Evolutionary conservation across 2,888 invertebrate genomes (phyloP), one percentile per base, ranked within the genome.

Genomic region (Cosmopolites sordidus): DNA sequence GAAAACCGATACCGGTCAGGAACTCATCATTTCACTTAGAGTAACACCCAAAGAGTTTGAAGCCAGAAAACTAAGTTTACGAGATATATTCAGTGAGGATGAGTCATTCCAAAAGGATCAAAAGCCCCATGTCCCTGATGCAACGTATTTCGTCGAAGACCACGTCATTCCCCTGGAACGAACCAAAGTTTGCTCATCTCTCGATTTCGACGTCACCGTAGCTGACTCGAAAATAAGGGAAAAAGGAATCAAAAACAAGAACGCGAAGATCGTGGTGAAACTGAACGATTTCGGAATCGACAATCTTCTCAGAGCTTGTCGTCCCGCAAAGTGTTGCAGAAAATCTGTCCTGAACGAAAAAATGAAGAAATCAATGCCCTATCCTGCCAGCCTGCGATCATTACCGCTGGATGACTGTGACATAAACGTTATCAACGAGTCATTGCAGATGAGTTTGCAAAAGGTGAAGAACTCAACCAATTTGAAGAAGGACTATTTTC

Each of bases 311-410:
- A 58, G 63, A 48, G 68, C 67, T n/a, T 63, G 64, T 29, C 59
- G 64, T 43, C 68, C 68, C 6, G 67, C 64, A 1, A 69, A 66
- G 45, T 69, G 69, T 49, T 66, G 66, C 22, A 58, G 66, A 22
- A 63, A 59, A 43, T 63, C 68, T 0, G 58, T 68, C 2, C 51
- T 69, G 27, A 64, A 66, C 47, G 67, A 68, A 51, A 61, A 56
- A 38, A 54, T 60, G 41, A 62, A 52, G 43, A 63, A 65, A 40
- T 60, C 59, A 29, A 37, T 67, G 11, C 69, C 69, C 0, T 69
- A 69, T 46, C 50, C 66, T 4, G 56, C 64, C 4, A 69, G 69
- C 48, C 51, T 69, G 33, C 55, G 56, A 39, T 68, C 68, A 2
- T 55, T 69, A 29, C 69, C 69, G 1, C 51, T 69, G 16, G 63